These are phyloP conservation scores for Lepidotrigona ventralis DNA, from an alignment of 1,140 invertebrate species.

Conservation along the genomic window DNA sequence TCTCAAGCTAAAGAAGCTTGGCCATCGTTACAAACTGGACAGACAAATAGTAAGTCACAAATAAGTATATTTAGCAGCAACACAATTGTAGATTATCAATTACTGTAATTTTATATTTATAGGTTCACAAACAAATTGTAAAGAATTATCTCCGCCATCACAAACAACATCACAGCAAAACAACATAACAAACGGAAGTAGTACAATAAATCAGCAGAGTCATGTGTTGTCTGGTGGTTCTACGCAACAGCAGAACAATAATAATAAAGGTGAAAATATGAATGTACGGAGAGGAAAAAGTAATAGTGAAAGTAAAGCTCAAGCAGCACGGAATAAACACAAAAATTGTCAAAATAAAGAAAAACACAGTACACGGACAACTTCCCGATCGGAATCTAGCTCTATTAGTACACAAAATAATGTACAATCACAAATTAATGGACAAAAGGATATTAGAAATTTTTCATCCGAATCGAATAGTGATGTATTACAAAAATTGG, in stretches of 20 bases:
- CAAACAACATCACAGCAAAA: slow-evolving; percentile 70
- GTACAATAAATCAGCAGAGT: slow-evolving; percentile 67
- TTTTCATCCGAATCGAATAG: slow-evolving; percentile 65
- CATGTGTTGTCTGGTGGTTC: slow-evolving; percentile 63
- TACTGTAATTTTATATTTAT: slow-evolving; percentile 30
- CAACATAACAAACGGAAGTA: slow-evolving; percentile 67
- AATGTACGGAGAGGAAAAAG: slow-evolving; percentile 75
- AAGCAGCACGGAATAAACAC: slow-evolving; percentile 78
- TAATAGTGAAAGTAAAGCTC: slow-evolving; percentile 79
- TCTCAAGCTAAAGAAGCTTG: slow-evolving; percentile 85
- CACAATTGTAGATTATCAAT: neutral
- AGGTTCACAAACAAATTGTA: slow-evolving; percentile 75
- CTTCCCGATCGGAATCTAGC: slow-evolving; percentile 74
- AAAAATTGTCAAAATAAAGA: slow-evolving; percentile 80
- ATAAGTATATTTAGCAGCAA: neutral
- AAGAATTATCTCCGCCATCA: slow-evolving; percentile 72
- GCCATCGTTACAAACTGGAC: slow-evolving; percentile 82
- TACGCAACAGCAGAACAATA: slow-evolving; percentile 73
- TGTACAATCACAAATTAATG: slow-evolving; percentile 68
- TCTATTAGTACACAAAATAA: slow-evolving; percentile 64
- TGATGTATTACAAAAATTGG: slow-evolving; percentile 72
- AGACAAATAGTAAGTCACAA: slow-evolving; percentile 73
- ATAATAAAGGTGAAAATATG: slow-evolving; percentile 77
- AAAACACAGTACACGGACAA: slow-evolving; percentile 73
- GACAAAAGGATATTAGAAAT: slow-evolving; percentile 73